Percentiles rank a stretch among this genome's conserved stretches.
Conservation (phyloP, 2,888 invertebrate species). For the Dasysyrphus albostriatus region DNA sequence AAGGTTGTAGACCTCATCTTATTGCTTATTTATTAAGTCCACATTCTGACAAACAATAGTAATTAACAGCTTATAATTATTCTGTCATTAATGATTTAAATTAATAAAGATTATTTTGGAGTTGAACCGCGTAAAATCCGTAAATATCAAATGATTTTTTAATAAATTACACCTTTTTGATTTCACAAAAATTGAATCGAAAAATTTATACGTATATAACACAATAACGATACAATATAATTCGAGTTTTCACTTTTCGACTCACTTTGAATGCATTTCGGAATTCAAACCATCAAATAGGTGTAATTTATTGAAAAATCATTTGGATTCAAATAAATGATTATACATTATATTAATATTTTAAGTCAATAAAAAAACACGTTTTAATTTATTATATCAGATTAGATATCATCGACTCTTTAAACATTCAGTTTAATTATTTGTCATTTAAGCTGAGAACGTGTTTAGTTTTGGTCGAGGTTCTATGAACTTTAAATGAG, state of each 20-base stretch:
- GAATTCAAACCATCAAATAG: too few species aligned
- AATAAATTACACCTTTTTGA: too few species aligned
- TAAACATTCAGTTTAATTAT: neutral
- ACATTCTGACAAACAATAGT: neutral
- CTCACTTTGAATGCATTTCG: too few species aligned
- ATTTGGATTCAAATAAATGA: neutral
- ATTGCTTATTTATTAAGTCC: conserved; percentile 9
- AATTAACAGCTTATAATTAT: neutral
- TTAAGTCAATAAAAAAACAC: neutral
- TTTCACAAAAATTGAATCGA: too few species aligned
- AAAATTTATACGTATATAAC: too few species aligned
- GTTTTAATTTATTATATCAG: conserved; percentile 14
- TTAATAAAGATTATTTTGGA: neutral
- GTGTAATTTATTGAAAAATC: too few species aligned
- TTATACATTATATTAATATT: too few species aligned
- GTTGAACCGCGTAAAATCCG: too few species aligned
- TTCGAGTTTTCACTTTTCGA: too few species aligned
- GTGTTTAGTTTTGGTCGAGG: neutral
- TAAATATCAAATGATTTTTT: too few species aligned
- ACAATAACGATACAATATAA: too few species aligned
- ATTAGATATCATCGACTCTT: neutral
- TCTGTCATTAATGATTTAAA: neutral
- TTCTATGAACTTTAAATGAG: neutral
- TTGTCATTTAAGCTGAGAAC: neutral
- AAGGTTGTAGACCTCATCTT: conserved; percentile 12